Evolutionary conservation across 1,140 invertebrate genomes (phyloP), one percentile per base, ranked within the genome.

Genomic region (Drosophila sp.): DNA sequence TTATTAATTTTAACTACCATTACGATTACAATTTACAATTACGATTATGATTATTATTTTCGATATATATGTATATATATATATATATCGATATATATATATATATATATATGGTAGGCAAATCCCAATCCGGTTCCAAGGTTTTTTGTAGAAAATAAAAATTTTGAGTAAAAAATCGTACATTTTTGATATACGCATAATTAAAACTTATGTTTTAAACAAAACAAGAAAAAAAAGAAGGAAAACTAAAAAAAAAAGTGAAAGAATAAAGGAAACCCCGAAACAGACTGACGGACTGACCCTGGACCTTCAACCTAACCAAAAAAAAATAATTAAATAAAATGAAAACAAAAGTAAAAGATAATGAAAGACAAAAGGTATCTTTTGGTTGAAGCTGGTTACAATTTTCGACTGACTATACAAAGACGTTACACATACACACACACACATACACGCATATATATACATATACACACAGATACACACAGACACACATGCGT

Each of bases 201-300:
- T 74, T 67, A 81, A 29, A 68, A 50, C 44, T 27, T 50, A 50
- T 50, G 25, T 50, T 50, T 50, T 27, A 50, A 67, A 65, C n/a
- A 33, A 56, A 33, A 32, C 11, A 60, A 70, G 58, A 33, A 56
- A 33, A 32, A 60, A 70, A 62, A 63, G 63, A 74, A 57, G 64
- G 60, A 66, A 60, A 56, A 76, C 63, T 38, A 60, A 66, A 30
- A 61, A 60, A 54, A 66, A 47, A 73, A 67, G 40, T 40, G 41
- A 82, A 81, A 61, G 81, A 82, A 76, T 64, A 86, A 50, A 50
- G 6, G 23, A 10, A 50, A 50, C 7, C 17, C 77, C 66, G 71
- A 77, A 89, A 89, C 84, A 89, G 84, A 89, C 84, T 89, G 84
- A 89, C 78, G 84, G 84, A 89, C 84, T 66, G 84, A 79, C 66